Evolutionary conservation across 2,888 invertebrate genomes (phyloP).

Genomic region (Netelia inedita): DNA sequence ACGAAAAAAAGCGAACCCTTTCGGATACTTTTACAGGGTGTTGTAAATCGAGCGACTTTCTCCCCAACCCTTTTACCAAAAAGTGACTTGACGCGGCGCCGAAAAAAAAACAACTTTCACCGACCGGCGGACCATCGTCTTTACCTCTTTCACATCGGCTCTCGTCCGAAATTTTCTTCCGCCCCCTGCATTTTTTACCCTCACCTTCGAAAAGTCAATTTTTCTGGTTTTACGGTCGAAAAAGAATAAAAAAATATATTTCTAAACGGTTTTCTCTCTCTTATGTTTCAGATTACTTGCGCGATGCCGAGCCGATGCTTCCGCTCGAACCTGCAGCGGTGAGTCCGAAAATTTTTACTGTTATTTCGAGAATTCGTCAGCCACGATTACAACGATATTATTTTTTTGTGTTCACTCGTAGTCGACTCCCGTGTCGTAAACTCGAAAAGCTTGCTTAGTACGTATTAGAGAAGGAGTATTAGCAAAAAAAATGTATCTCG

Average conservation of each 20-base stretch:
- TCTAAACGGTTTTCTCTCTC: conserved; percentile 54
- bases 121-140: conserved; percentile 46
- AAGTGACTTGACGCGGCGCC: conserved; percentile 71
- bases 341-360: conserved; percentile 68
- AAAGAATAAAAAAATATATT: conserved; percentile 17
- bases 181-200: conserved; percentile 25
- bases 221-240: conserved; percentile 20
- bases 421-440: conserved; percentile 18
- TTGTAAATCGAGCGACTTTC: conserved; percentile 83
- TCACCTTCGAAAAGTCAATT: conserved; percentile 23
- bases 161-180: conserved; percentile 7
- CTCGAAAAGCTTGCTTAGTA: conserved; percentile 14
- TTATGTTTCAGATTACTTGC: conserved; percentile 78
- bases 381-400: conserved; percentile 14
- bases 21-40: conserved; percentile 80
- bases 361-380: background rate
- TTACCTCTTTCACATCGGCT: conserved; percentile 45
- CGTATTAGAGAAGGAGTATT: conserved; percentile 11
- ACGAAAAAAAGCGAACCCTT: conserved; percentile 73
- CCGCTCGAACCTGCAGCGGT: conserved; percentile 75
- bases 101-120: conserved; percentile 74
- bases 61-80: conserved; percentile 81
- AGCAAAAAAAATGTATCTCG: conserved; percentile 38
- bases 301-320: conserved; percentile 75
- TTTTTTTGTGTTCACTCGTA: conserved; percentile 7